A percentile compares a stretch with the other conserved stretches of the same genome.
These are phyloP conservation scores for Rhopalosiphum nymphaeae DNA, from an alignment of 2,888 invertebrate genomes.

Conservation along the genomic window DNA sequence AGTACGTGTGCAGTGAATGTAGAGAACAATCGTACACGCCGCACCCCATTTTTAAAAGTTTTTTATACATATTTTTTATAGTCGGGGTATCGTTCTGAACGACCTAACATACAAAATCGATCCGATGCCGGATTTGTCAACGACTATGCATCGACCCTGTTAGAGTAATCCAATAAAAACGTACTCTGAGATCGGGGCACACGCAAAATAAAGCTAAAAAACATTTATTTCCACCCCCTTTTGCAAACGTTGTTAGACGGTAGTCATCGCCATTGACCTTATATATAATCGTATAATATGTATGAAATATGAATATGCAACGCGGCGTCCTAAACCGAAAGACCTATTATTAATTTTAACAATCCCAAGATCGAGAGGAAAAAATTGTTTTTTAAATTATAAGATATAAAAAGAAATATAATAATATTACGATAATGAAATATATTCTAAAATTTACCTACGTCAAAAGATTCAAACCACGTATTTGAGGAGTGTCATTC, in stretches of 20 bases:
- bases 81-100: constrained; percentile 23
- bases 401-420: not conserved
- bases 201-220: constrained; percentile 26
- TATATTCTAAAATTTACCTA: not conserved
- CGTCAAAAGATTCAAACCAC: not conserved
- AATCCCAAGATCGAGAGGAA: not conserved
- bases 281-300: not conserved
- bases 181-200: not conserved
- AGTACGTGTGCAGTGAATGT: not conserved
- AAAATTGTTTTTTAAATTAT: not conserved
- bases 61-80: not conserved
- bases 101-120: constrained; percentile 52
- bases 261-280: constrained; percentile 31
- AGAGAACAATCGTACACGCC: constrained; percentile 39
- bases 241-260: not conserved
- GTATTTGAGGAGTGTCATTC: not conserved
- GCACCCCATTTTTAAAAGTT: constrained; percentile 48
- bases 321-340: not conserved
- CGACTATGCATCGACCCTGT: constrained; percentile 56
- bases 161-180: constrained; percentile 59
- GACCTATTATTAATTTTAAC: not conserved
- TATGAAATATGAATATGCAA: not conserved
- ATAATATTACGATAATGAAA: not conserved
- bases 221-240: constrained; percentile 49
- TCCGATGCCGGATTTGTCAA: constrained; percentile 61